Conservation (phyloP, 2,113 vertebrate species). For the Hippolais icterina region DNA sequence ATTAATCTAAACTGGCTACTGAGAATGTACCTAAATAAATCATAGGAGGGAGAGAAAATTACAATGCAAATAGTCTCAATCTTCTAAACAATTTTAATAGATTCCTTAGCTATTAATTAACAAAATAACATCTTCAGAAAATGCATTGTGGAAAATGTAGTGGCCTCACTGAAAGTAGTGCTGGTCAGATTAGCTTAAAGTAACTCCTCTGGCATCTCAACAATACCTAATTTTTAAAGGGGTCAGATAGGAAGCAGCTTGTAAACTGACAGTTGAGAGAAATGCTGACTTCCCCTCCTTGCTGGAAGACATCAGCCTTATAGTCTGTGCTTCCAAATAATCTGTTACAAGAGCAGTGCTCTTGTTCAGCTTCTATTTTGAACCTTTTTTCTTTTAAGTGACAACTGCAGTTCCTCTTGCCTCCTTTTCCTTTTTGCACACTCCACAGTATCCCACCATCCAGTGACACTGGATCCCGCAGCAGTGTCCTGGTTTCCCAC, state of each 20-base stretch:
- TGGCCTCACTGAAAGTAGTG: not conserved
- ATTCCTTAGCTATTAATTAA: not conserved
- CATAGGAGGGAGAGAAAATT: not conserved
- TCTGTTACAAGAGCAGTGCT: not conserved
- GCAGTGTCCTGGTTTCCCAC: not conserved
- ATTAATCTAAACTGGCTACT: not conserved
- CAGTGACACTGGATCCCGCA: not conserved
- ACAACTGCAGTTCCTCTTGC: not conserved
- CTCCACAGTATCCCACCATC: not conserved
- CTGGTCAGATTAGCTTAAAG: not conserved
- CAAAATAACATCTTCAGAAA: not conserved
- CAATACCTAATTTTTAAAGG: not conserved
- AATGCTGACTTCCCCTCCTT: not conserved
- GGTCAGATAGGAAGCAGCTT: not conserved
- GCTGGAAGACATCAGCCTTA: not conserved
- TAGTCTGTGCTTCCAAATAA: not conserved
- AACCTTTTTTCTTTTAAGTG: not conserved
- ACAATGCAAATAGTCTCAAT: not conserved
- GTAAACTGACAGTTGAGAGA: not conserved
- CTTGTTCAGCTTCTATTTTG: not conserved
- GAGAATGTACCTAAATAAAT: not conserved
- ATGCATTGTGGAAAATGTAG: not conserved
- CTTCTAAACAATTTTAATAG: conserved; percentile 36
- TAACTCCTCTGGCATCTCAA: not conserved
- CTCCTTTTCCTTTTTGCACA: not conserved